Conservation (phyloP, 2,888 invertebrate genomes). For the Cecidostiba fungosa region DNA sequence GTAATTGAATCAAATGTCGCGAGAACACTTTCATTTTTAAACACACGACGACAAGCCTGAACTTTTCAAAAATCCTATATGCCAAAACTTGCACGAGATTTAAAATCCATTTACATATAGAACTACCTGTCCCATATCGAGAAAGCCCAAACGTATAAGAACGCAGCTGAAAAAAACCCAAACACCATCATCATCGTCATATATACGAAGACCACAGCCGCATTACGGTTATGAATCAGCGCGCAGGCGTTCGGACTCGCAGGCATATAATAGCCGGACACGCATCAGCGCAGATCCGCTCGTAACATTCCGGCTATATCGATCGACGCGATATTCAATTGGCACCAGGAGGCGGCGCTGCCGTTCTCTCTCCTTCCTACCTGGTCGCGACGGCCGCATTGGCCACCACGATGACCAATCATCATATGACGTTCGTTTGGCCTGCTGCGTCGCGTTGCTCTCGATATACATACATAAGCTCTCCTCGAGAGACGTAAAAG, state of each 20-base stretch:
- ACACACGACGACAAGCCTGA: too few species aligned
- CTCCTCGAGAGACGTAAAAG: not conserved
- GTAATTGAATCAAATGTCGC: too few species aligned
- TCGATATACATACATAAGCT: not conserved
- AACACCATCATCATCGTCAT: not conserved
- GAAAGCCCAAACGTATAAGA: not conserved
- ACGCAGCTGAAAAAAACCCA: not conserved
- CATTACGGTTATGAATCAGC: not conserved
- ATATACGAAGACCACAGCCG: not conserved
- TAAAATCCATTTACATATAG: too few species aligned
- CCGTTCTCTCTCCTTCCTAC: slow-evolving; percentile 68
- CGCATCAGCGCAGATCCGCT: slow-evolving; percentile 4
- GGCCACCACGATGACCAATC: slow-evolving; percentile 79
- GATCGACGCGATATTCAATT: slow-evolving; percentile 57
- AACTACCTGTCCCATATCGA: too few species aligned
- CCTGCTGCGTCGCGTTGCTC: slow-evolving; percentile 58
- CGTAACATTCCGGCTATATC: slow-evolving; percentile 40
- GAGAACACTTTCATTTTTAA: too few species aligned
- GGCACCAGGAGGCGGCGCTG: slow-evolving; percentile 76
- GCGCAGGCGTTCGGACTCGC: not conserved
- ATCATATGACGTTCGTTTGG: slow-evolving; percentile 79
- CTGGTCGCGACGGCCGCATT: slow-evolving; percentile 72
- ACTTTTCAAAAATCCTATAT: too few species aligned
- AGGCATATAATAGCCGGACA: not conserved
- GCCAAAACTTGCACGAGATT: too few species aligned